Conservation (phyloP, 2,113 vertebrate species). For the Phaetusa simplex region DNA sequence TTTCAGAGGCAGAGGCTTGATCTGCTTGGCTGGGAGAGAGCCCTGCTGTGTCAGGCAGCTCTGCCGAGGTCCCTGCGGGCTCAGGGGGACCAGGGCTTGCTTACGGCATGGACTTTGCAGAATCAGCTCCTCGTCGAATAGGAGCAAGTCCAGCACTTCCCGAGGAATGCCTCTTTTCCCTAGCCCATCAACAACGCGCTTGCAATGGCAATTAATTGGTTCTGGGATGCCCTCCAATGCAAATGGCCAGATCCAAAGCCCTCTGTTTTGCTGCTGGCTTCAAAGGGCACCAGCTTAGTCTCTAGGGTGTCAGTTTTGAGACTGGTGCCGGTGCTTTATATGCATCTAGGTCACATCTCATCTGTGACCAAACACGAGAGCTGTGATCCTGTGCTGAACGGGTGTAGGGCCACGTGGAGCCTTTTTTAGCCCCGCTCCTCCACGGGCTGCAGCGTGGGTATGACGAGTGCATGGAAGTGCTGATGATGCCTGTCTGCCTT, state of each 20-base stretch:
- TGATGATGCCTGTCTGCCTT: not conserved
- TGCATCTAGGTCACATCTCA: constrained; percentile 56
- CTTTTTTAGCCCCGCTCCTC: not conserved
- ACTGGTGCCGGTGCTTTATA: constrained; percentile 20
- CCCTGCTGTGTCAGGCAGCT: not conserved
- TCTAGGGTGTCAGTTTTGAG: constrained; percentile 13
- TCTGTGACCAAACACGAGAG: not conserved
- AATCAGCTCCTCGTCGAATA: not conserved
- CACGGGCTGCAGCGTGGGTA: not conserved
- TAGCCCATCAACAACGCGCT: not conserved
- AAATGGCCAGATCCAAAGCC: constrained; percentile 36
- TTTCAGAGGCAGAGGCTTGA: not conserved
- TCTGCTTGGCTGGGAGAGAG: not conserved
- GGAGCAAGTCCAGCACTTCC: not conserved
- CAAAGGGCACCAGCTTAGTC: constrained; percentile 11
- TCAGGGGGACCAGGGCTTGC: not conserved
- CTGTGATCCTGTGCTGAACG: not conserved
- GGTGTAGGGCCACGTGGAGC: not conserved
- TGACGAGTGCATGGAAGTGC: not conserved
- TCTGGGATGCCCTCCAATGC: constrained; percentile 52
- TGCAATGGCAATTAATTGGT: constrained; percentile 36
- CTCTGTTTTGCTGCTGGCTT: constrained; percentile 4
- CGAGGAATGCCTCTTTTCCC: not conserved
- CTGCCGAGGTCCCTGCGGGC: not conserved
- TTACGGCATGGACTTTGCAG: not conserved